Conservation (phyloP, 2,888 invertebrate genomes). For the Oscheius sp. region DNA sequence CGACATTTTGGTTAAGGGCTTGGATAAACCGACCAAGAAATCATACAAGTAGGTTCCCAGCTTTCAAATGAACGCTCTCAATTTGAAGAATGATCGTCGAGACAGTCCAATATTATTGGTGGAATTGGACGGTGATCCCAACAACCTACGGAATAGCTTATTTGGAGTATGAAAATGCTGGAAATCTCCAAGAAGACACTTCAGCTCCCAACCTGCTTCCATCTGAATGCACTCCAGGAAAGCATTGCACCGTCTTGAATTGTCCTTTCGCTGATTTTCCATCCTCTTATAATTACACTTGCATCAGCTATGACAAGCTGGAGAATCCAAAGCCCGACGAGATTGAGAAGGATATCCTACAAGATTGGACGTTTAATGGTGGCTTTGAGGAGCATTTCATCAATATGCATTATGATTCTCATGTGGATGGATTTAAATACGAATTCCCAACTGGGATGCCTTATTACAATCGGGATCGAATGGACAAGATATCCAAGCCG, state of each 20-base stretch:
- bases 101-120: conserved; percentile 50
- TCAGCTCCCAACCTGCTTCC: conserved; percentile 25
- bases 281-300: conserved; percentile 6
- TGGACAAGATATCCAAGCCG: conserved; percentile 48
- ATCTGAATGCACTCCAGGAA: neutral
- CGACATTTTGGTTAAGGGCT: conserved; percentile 60
- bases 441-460: conserved; percentile 60
- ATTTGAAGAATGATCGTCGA: conserved; percentile 35
- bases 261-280: conserved; percentile 14
- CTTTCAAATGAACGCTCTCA: neutral
- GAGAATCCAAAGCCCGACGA: conserved; percentile 5
- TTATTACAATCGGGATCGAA: conserved; percentile 56
- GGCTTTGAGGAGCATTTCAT: conserved; percentile 56
- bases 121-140: conserved; percentile 54
- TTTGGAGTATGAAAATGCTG: conserved; percentile 52
- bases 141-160: conserved; percentile 58
- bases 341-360: conserved; percentile 15
- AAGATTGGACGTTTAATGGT: neutral
- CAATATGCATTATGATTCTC: conserved; percentile 67
- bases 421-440: conserved; percentile 61
- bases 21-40: conserved; percentile 44
- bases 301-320: conserved; percentile 18
- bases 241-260: conserved; percentile 19
- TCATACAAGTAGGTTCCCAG: conserved; percentile 33
- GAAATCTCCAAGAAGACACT: conserved; percentile 35